Evolutionary conservation across 1,140 invertebrate species (phyloP).

Genomic region (Carposina sasakii): DNA sequence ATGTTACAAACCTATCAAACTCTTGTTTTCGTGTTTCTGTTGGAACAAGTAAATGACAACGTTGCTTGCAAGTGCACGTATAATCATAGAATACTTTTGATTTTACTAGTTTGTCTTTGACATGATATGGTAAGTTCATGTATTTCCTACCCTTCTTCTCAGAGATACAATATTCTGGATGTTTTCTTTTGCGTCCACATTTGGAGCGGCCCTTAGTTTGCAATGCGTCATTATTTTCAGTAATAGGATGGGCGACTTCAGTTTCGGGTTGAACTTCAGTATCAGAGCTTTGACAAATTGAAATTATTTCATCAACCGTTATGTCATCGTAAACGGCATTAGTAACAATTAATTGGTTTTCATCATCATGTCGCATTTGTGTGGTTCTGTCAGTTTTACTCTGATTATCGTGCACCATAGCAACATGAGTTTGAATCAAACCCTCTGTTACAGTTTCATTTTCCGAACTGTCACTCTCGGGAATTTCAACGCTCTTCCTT

Average conservation of each 20-base stretch:
- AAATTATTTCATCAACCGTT: constrained; percentile 12
- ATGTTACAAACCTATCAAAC: constrained; percentile 15
- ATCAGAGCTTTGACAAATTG: constrained; percentile 7
- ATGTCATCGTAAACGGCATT: constrained; percentile 7
- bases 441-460: constrained; percentile 12
- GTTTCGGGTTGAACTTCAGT: constrained; percentile 10
- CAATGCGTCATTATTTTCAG: constrained; percentile 14
- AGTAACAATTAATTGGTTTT: constrained; percentile 9
- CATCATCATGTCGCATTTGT: constrained; percentile 7
- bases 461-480: constrained; percentile 15
- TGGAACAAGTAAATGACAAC: constrained; percentile 12
- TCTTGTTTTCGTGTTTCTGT: constrained; percentile 15
- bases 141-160: constrained; percentile 17
- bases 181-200: constrained; percentile 18
- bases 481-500: constrained; percentile 10
- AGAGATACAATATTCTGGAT: constrained; percentile 17
- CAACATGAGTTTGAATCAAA: constrained; percentile 11
- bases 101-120: constrained; percentile 12
- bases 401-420: constrained; percentile 12
- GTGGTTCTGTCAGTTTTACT: constrained; percentile 4
- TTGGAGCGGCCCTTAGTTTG: constrained; percentile 13
- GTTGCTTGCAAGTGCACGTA: constrained; percentile 11
- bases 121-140: constrained; percentile 15
- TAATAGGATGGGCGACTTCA: constrained; percentile 12
- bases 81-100: constrained; percentile 15